A percentile compares a stretch with the other conserved stretches of the same genome.
These are phyloP conservation scores for Sinocyclocheilus rhinocerous DNA, from an alignment of 2,113 vertebrate genomes.

Conservation along the genomic window DNA sequence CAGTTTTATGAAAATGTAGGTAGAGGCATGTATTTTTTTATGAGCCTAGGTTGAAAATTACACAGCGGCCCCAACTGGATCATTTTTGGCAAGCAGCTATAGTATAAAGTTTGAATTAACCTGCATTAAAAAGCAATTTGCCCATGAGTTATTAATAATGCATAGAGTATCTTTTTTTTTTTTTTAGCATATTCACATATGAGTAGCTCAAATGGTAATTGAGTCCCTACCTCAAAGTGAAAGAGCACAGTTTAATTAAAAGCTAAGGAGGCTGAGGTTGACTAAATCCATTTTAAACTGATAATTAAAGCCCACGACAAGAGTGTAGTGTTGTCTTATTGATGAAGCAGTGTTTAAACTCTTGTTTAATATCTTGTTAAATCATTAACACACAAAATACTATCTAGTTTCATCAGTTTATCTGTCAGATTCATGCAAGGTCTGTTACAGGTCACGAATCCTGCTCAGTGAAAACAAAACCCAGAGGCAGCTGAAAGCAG, in stretches of 20 bases:
- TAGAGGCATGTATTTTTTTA: too few relatives aligned
- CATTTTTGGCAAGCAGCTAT: constrained; percentile 4
- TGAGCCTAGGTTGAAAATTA: too few relatives aligned
- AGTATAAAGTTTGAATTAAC: constrained; percentile 32
- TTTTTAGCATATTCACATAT: constrained; percentile 56
- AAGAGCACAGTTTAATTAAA: constrained; percentile 63
- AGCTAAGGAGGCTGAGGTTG: constrained; percentile 55
- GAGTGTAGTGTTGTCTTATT: constrained; percentile 42
- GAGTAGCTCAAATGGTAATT: constrained; percentile 63
- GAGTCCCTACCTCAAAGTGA: constrained; percentile 55
- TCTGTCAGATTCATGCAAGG: constrained; percentile 6
- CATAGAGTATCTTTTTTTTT: constrained; percentile 38
- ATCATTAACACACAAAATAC: neutral
- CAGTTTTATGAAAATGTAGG: too few relatives aligned
- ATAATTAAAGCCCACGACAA: constrained; percentile 67
- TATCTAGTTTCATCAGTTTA: neutral
- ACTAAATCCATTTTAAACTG: constrained; percentile 56
- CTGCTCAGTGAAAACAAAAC: neutral
- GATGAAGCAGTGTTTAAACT: constrained; percentile 59
- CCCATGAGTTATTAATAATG: constrained; percentile 41
- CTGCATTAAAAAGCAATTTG: neutral
- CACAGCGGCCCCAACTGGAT: neutral
- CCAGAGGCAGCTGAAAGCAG: constrained; percentile 2
- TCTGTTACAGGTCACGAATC: neutral
- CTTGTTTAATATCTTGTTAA: constrained; percentile 42